Base-by-base conservation (phyloP, 2,888 invertebrate species). In the Acronicta aceris region DNA sequence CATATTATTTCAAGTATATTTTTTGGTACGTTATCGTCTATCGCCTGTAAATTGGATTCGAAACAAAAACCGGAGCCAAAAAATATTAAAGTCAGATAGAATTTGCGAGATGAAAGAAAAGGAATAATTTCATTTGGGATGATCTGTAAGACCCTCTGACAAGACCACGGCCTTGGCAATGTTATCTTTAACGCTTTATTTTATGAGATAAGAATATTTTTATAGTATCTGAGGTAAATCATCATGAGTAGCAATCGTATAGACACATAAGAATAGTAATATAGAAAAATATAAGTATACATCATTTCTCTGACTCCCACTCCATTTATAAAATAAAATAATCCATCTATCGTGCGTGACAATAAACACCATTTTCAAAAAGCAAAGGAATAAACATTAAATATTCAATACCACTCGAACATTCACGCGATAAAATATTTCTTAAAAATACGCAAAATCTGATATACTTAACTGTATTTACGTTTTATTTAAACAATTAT, bases 401-500 rank as follows among this genome's bases (percentile, higher is more conserved):
- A 66, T 71, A 66, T 66, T 71, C 71, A 66, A 33, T 40, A n/a
- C 36, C 64, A 64, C 57, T 48, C 40, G 12, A n/a, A 52, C 47
- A 41, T 51, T 45, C 47, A 51, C 43, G 51, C 21, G 27, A 25
- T 27, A 51, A 70, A 48, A 54, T 17, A 7, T 21, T 13, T 25
- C 25, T 8, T 30, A 27, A 7, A 27, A 27, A 27, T 7, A 27
- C 27, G 27, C 27, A 27, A 6, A 27, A 27, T 27, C 5, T 5
- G 6, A 27, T 27, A 6, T 27, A 7, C 7, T 7, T 27, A 3
- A 27, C 7, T 27, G 27, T 27, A 27, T 6, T 21, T n/a, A n/a
- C n/a, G n/a, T n/a, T 21, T 21, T 3, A 3, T 21, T 30, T 30
- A 9, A 7, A 30, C 30, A 12, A 33, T n/a, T n/a, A n/a, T n/a